Evolutionary conservation across 2,797 vertebrate species (phyloP).

Genomic region (Sebastiscus tertius): DNA sequence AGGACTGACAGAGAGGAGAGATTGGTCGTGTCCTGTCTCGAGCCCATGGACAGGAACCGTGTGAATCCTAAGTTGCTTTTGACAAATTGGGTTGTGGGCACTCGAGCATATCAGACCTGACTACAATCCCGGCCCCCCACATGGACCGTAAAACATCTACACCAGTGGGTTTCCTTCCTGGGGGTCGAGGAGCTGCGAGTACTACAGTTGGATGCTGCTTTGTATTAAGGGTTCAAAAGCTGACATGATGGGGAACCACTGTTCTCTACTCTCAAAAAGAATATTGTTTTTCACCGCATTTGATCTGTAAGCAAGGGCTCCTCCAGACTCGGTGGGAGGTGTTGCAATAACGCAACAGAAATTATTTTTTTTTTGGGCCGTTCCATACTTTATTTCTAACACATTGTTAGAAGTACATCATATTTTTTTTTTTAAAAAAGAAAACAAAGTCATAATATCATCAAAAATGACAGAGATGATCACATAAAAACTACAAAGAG

Average conservation of each 20-base stretch:
- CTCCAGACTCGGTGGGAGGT: neutral
- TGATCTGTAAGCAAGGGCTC: neutral
- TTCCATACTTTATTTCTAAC: neutral
- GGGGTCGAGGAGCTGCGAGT: neutral
- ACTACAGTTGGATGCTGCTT: neutral
- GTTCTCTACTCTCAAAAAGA: neutral
- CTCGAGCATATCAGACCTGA: conserved; percentile 20
- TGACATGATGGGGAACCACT: neutral
- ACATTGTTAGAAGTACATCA: neutral
- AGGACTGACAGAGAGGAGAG: conserved; percentile 52
- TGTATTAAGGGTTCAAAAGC: neutral
- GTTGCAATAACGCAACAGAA: neutral
- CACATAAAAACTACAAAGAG: neutral
- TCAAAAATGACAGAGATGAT: neutral
- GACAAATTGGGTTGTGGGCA: conserved; percentile 50
- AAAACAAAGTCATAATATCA: neutral
- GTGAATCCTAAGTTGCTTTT: conserved; percentile 56
- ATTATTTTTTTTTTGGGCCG: neutral
- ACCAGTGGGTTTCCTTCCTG: neutral
- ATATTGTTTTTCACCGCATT: neutral
- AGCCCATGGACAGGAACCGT: conserved; percentile 40
- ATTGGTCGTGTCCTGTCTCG: conserved; percentile 43
- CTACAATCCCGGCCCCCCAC: conserved; percentile 12
- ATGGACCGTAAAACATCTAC: conserved; percentile 33
- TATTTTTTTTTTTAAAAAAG: neutral